A percentile compares a stretch with the other conserved stretches of the same genome.
phyloP scores from a whole-genome alignment of 2,888 invertebrate genomes.

The Tolmerus cingulatus region DNA sequence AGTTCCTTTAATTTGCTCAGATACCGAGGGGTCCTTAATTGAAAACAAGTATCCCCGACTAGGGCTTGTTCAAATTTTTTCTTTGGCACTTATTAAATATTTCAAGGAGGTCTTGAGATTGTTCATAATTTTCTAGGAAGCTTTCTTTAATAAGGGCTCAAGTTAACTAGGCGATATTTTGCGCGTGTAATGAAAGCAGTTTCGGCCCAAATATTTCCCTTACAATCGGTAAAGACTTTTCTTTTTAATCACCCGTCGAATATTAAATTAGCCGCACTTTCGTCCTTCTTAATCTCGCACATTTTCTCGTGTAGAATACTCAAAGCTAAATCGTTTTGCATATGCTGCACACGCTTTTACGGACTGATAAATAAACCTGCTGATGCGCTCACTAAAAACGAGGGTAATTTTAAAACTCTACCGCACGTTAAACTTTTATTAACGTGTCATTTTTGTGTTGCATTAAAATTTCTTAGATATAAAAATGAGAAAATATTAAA shows the following conservation, averaged over 20 bases:
- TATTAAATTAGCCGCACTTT: background rate
- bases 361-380: background rate
- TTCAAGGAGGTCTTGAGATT: background rate
- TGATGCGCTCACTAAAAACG: background rate
- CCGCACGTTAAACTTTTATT: background rate
- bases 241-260: background rate
- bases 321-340: background rate
- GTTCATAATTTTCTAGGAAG: background rate
- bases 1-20: slow-evolving; percentile 33
- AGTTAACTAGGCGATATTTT: background rate
- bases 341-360: background rate
- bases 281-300: background rate
- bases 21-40: background rate
- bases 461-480: background rate
- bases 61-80: background rate
- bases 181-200: background rate
- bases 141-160: background rate
- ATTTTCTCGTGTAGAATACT: background rate
- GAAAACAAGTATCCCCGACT: background rate
- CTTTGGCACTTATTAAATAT: background rate
- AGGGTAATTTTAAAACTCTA: background rate
- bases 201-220: background rate
- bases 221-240: background rate
- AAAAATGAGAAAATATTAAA: background rate
- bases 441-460: background rate